Base-by-base conservation (phyloP, 2,888 invertebrate species). In the Melipona bicolor region DNA sequence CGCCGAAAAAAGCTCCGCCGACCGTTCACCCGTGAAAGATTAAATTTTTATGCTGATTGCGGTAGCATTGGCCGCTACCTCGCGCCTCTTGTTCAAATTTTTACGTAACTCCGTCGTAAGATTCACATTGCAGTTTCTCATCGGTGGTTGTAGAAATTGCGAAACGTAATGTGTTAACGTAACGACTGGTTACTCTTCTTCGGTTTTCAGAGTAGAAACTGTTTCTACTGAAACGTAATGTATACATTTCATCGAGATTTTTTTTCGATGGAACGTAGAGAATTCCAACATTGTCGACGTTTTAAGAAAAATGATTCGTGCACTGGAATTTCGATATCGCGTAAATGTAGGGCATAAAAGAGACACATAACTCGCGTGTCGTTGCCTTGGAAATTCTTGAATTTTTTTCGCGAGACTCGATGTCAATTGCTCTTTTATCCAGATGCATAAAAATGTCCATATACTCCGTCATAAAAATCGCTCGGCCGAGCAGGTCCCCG, bases 21-120 rank as follows among this genome's bases (percentile, higher is more conserved):
- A 79, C 75, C 65, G 27, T 80, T 79, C 76, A 43, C 67, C 49
- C 76, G 43, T 27, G 61, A 59, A 62, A 76, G 71, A 84, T 78
- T 76, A 70, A 78, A 79, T 84, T 88, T 86, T 61, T 68, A 32
- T 24, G 43, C 50, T 49, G 84, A 79, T 71, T 43, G 56, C 36
- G 43, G 43, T 9, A 32, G 43, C 24, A 62, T 83, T 70, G 52
- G 52, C 52, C 15, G 21, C 15, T 19, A 27, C 52, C 17, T 52
- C 17, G 50, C 15, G 49, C 15, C 13, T 17, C 24, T 43, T 67
- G 36, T 49, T 52, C 4, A 32, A 17, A 43, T 32, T 69, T 27
- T 36, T 32, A 19, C 11, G 61, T 27, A 36, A 36, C 36, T 36
- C 5, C 5, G 15, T 15, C n/a, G 13, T 13, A 56, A n/a, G n/a